These are phyloP conservation scores for Coenonympha glycerion DNA, from an alignment of 2,888 invertebrate genomes.

Conservation along the genomic window DNA sequence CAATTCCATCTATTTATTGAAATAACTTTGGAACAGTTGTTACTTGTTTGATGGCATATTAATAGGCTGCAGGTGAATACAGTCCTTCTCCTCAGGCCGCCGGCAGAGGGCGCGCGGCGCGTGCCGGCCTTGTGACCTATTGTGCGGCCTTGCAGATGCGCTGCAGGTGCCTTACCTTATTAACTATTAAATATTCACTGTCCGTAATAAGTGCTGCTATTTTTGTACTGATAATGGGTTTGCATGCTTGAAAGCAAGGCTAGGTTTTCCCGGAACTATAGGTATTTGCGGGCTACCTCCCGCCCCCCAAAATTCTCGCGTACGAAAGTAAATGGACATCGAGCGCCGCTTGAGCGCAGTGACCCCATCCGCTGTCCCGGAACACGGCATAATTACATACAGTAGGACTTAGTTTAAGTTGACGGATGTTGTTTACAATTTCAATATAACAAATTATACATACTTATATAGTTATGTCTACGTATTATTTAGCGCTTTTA, in stretches of 20 bases:
- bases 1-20: neutral
- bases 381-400: too few relatives aligned
- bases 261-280: too few relatives aligned
- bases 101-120: conserved; percentile 43
- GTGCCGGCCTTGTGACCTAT: conserved; percentile 70
- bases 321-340: too few relatives aligned
- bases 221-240: neutral
- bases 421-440: too few relatives aligned
- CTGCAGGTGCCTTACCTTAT: conserved; percentile 26
- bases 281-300: too few relatives aligned
- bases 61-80: conserved; percentile 43
- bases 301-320: too few relatives aligned
- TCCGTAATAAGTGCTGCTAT: neutral
- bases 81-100: conserved; percentile 43
- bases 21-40: conserved; percentile 9
- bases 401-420: too few relatives aligned
- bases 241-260: neutral
- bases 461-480: too few relatives aligned
- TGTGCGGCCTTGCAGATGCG: conserved; percentile 52
- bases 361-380: too few relatives aligned
- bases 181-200: conserved; percentile 5
- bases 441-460: too few relatives aligned
- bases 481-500: too few relatives aligned
- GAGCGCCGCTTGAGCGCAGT: too few relatives aligned
- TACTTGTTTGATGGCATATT: conserved; percentile 19